Base-by-base conservation (phyloP, 2,888 invertebrate species). In the Dermolepida albohirtum region DNA sequence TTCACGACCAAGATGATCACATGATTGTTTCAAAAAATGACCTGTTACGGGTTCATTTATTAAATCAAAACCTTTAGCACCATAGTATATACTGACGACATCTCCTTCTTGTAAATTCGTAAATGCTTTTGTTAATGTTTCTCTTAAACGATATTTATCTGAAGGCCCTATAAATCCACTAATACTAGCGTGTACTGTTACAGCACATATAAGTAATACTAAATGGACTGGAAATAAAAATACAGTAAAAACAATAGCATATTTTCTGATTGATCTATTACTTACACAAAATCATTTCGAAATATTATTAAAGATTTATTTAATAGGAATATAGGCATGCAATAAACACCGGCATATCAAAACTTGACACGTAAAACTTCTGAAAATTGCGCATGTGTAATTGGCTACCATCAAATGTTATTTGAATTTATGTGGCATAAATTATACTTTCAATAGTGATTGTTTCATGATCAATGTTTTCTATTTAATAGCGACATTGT, bases 51-150 rank as follows among this genome's bases (percentile, higher is more conserved):
- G 81, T 73, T 88, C 87, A 74, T 89, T 90, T 1, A 94, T 84
- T 51, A 90, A 83, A 74, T 88, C 89, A 66, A 91, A 87, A 52
- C 95, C 96, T 64, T 90, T 85, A 0, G 91, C 86, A 2, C 92
- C 90, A 84, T 92, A 92, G 80, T 94, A 92, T 34, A 92, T 82
- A 4, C 89, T 83, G 64, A 88, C 83, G 51, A 92, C 78, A 79
- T 94, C 93, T 73, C 86, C 78, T n/a, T 71, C 73, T 52, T 78
- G 76, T 12, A 74, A 63, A 47, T 74, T 75, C 43, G 79, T 70
- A n/a, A 80, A 77, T 50, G 76, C 78, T 29, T 72, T 74, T 10
- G 70, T 72, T 34, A 82, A 73, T 17, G 78, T 75, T 64, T 77
- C 72, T 43, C 79, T 34, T 50, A 82, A 78, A 72, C 80, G 80